Evolutionary conservation across 2,888 invertebrate species (phyloP).

Genomic region (Rutpela maculata): DNA sequence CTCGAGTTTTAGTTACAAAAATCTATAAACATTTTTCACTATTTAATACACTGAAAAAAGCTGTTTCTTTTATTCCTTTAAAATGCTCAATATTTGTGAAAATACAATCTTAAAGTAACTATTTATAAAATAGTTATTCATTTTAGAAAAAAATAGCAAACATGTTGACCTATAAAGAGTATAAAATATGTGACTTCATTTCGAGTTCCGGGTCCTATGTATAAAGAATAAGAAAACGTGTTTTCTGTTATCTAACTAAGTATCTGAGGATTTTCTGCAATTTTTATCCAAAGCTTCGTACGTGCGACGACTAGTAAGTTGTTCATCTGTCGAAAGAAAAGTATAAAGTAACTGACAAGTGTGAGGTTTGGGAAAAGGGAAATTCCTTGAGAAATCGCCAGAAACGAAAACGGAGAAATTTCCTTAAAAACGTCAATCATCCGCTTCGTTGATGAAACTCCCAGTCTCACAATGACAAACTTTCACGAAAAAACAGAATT

Average conservation of each 20-base stretch:
- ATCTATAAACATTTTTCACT: too few relatives aligned
- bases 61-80: too few relatives aligned
- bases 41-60: too few relatives aligned
- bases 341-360: conserved; percentile 68
- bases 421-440: conserved; percentile 70
- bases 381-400: conserved; percentile 69
- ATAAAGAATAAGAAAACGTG: conserved; percentile 3
- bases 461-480: conserved; percentile 60
- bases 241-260: conserved; percentile 31
- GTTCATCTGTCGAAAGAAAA: conserved; percentile 59
- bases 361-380: conserved; percentile 59
- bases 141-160: neutral
- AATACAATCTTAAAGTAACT: too few relatives aligned
- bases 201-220: neutral
- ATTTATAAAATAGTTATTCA: too few relatives aligned
- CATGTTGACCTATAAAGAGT: neutral
- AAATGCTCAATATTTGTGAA: too few relatives aligned
- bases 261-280: conserved; percentile 29
- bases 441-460: conserved; percentile 61
- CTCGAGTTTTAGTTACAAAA: too few relatives aligned
- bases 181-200: neutral
- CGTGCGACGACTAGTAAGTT: conserved; percentile 63
- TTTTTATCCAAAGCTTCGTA: conserved; percentile 43
- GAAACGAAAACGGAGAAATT: conserved; percentile 64
- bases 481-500: conserved; percentile 54